Conservation (phyloP, 2,113 vertebrate genomes). For the mouse (Mus musculus) region GRCm39 chr1:169091001-169091500, state of each 20-base stretch:
- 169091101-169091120: background rate
- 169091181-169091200: background rate
- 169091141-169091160: background rate
- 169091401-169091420: background rate
- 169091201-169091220: background rate
- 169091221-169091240: background rate
- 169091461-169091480: background rate
- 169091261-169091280: background rate
- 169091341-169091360: background rate
- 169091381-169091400: background rate
- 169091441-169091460: background rate
- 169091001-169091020: background rate
- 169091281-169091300: background rate
- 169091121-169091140: background rate
- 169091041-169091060: slow-evolving; percentile 1
- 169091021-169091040: background rate
- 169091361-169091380: background rate
- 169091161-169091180: slow-evolving; percentile 7
- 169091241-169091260: background rate
- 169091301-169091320: background rate
- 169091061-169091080: background rate
- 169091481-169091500: background rate
- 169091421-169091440: background rate
- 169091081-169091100: background rate
- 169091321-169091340: background rate